Base-by-base conservation (phyloP, 2,113 vertebrate genomes). In the Engystomops pustulosus region DNA sequence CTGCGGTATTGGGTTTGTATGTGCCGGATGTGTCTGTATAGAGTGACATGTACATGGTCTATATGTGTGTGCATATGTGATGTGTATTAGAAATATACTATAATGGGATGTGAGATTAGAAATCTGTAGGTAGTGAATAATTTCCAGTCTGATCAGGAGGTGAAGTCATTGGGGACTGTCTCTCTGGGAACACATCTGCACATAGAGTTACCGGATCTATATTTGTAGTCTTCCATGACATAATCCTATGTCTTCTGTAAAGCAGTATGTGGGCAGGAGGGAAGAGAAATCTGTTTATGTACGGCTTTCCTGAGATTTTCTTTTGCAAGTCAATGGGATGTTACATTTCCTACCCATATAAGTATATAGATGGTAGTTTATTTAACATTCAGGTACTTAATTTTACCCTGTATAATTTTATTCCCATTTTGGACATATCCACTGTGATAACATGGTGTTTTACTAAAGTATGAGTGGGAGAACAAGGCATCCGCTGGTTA, bases 151-250 rank as follows among this genome's bases (percentile, higher is more conserved):
- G 69, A 25, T 45, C 41, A 72, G n/a, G 70, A 74, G 70, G 23
- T 49, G 27, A 15, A 47, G 27, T 47, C 41, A 74, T 15, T 4
- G 68, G 25, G 18, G 44, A 12, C 41, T 1, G n/a, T 15, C 41
- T 14, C 70, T 72, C 69, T 25, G 38, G 17, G 4, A 72, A 30
- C 70, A 47, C 41, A n/a, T n/a, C 70, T 47, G 70, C 45, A 49
- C 4, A 20, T 47, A 30, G 27, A 74, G 70, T 41, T 74, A 47
- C 12, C 12, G 1, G 70, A 30, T 74, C 70, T 74, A 74, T 74
- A 47, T 74, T 47, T 74, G 70, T 74, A 14, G 5, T 44, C 41
- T 71, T 71, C 68, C 9, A 14, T 72, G 69, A 47, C 17, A 72
- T 30, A 74, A 74, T 74, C 41, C 70, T 49, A 8, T 30, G 25